A percentile compares a stretch with the other conserved stretches of the same genome.
Evolutionary conservation across 2,113 vertebrate genomes (phyloP).

Genomic region (Sturnus vulgaris): DNA sequence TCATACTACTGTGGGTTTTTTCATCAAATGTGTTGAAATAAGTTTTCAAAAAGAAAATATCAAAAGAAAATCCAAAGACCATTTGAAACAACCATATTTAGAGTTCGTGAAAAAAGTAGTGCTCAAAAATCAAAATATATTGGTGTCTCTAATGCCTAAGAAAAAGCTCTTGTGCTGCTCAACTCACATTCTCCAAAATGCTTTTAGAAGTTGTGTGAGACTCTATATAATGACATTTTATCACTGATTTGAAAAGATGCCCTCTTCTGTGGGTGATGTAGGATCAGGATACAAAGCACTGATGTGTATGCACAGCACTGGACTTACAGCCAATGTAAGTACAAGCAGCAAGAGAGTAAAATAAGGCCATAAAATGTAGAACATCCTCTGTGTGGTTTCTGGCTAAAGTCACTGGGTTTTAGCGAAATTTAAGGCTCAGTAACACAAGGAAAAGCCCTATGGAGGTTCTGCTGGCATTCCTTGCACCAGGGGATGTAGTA

Average conservation of each 20-base stretch:
- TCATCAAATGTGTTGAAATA: background rate
- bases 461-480: fast-evolving
- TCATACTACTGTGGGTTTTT: background rate
- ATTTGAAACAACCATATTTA: background rate
- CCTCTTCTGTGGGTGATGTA: fast-evolving
- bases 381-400: background rate
- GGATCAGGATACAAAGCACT: background rate
- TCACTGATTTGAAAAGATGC: background rate
- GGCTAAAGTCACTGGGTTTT: background rate
- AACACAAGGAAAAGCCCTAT: background rate
- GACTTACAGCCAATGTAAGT: background rate
- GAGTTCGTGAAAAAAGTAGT: background rate
- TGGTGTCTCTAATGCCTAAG: background rate
- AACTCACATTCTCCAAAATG: background rate
- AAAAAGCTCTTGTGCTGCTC: background rate
- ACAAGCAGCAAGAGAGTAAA: background rate
- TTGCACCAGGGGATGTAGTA: fast-evolving
- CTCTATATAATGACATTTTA: background rate
- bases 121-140: background rate
- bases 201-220: background rate
- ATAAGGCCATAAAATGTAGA: background rate
- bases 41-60: background rate
- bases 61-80: background rate
- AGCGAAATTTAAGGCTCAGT: background rate
- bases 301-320: fast-evolving